These are phyloP conservation scores for Megaleporinus macrocephalus DNA, from an alignment of 2,113 vertebrate genomes.

Conservation along the genomic window DNA sequence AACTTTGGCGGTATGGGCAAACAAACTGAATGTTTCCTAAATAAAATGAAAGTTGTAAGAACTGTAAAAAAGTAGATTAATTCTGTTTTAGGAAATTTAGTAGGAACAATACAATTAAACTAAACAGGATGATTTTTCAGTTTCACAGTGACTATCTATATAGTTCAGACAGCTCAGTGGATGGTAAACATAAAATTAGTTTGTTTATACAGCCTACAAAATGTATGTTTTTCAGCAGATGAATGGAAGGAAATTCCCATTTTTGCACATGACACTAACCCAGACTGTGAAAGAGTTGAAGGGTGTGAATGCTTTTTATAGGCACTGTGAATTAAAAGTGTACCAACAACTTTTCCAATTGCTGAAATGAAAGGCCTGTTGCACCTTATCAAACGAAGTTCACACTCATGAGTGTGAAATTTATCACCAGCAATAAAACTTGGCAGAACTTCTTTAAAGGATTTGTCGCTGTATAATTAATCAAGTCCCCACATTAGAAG, in stretches of 20 bases:
- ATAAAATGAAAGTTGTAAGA: too few species aligned
- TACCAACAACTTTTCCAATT: neutral
- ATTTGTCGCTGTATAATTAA: slow-evolving; percentile 10
- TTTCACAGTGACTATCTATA: too few species aligned
- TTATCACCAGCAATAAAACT: slow-evolving; percentile 8
- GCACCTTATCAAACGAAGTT: neutral
- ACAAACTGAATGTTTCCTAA: too few species aligned
- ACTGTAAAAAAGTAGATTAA: too few species aligned
- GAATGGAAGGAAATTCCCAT: neutral
- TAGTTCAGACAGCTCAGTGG: too few species aligned
- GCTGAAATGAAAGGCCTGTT: neutral
- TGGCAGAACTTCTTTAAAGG: neutral
- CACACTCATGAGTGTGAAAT: slow-evolving; percentile 32
- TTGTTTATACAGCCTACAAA: too few species aligned
- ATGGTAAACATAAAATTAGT: too few species aligned
- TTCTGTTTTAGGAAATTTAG: too few species aligned
- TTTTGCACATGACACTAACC: neutral
- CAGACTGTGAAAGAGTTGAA: neutral
- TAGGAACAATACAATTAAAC: neutral
- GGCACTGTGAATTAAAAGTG: slow-evolving; percentile 14
- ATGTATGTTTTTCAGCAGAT: neutral
- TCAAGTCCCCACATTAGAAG: neutral
- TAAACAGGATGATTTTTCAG: neutral
- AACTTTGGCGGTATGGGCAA: too few species aligned
- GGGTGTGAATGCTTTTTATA: slow-evolving; percentile 26